Evolutionary conservation across 2,888 invertebrate genomes (phyloP), one percentile per base, ranked within the genome.

Genomic region (Adelognathus sp.): DNA sequence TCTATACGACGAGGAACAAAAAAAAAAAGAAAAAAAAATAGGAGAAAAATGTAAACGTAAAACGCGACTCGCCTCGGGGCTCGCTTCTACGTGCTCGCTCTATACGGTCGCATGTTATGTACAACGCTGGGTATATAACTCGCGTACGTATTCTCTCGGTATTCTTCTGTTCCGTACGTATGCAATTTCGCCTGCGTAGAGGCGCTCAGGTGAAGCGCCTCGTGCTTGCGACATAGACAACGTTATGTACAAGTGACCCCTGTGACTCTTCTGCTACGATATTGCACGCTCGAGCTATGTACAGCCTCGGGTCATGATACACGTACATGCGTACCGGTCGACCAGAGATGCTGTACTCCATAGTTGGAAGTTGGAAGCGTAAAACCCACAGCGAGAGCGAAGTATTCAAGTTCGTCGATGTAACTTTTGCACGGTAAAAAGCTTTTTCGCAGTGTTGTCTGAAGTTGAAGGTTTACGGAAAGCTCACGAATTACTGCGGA

Each of bases 1-100:
- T 63, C 70, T 66, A 63, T 64, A 44, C 73, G 70, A 69, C 75
- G 70, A 63, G 63, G 64, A 69, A 74, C 61, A 64, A 64, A 66
- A 67, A 64, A 58, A 60, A 41, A 61, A 52, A 39, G 63, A 52
- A 60, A 39, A 77, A 84, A 84, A 85, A 82, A 83, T 76, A 69
- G 83, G 75, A 81, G 76, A 86, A 86, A 88, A 88, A 88, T 86
- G 86, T 87, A 88, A 88, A 88, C 85, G 87, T 81, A 86, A 86
- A 89, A 88, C 84, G 85, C 86, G 85, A 84, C 86, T 87, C 84
- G 88, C 88, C 88, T 84, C 84, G 77, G 86, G 88, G 74, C 83
- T 82, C 74, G 61, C 79, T 81, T 74, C 50, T 76, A 76, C 73
- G 79, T 79, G 79, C 63, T 76, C 70, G 39, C 63, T n/a, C n/a